These are phyloP conservation scores for Leptobrachium ailaonicum DNA, from an alignment of 2,113 vertebrate species.

Conservation along the genomic window DNA sequence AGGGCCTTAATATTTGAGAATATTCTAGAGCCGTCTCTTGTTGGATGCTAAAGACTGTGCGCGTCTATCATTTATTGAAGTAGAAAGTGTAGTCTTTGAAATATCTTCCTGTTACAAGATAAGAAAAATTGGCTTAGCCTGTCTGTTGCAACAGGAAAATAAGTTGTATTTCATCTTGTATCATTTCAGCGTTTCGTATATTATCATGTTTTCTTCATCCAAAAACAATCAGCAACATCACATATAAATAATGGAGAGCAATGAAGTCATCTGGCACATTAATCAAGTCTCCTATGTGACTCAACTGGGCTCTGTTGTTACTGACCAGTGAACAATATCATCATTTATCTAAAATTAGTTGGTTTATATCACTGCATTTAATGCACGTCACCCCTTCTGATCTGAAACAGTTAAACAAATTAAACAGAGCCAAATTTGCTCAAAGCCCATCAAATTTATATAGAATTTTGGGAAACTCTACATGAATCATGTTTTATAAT, in stretches of 20 bases:
- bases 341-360: too few relatives aligned
- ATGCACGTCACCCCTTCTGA: neutral
- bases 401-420: neutral
- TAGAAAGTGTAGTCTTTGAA: too few relatives aligned
- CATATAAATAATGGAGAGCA: neutral
- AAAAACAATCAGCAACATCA: neutral
- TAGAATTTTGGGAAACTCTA: slow-evolving; percentile 26
- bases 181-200: neutral
- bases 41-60: too few relatives aligned
- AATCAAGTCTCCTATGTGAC: neutral
- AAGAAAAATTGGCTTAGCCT: too few relatives aligned
- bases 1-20: too few relatives aligned
- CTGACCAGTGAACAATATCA: too few relatives aligned
- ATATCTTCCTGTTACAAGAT: too few relatives aligned
- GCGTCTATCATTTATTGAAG: too few relatives aligned
- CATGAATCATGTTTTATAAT: slow-evolving; percentile 46
- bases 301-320: neutral
- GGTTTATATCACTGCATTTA: neutral
- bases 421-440: slow-evolving; percentile 11
- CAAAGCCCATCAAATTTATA: slow-evolving; percentile 19
- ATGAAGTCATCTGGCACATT: neutral
- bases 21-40: too few relatives aligned
- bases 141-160: too few relatives aligned
- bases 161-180: too few relatives aligned
- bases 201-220: neutral